Conservation (phyloP, 2,797 vertebrate genomes). For the Falco naumanni region DNA sequence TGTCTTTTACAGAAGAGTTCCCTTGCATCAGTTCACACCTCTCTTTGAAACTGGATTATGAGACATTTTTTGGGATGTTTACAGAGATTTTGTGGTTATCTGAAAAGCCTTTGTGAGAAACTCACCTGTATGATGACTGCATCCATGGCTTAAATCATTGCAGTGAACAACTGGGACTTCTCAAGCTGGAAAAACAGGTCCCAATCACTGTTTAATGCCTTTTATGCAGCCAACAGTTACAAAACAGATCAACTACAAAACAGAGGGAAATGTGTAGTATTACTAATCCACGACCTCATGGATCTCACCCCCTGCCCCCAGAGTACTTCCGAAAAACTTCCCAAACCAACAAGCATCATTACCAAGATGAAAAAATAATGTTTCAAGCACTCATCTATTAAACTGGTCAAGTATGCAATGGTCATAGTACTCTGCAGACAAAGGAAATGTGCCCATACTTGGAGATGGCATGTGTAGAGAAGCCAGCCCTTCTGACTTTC, state of each 20-base stretch:
- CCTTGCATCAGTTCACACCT: neutral
- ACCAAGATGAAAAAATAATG: neutral
- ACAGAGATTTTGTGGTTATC: neutral
- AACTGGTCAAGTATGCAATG: neutral
- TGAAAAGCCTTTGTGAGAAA: neutral
- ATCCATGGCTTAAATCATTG: neutral
- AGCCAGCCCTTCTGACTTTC: neutral
- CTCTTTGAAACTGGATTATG: neutral
- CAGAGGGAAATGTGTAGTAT: neutral
- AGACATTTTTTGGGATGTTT: neutral
- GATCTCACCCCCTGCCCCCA: neutral
- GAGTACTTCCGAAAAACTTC: neutral
- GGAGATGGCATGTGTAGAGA: neutral
- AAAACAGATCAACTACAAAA: neutral
- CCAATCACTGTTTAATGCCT: neutral
- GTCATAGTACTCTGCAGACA: neutral
- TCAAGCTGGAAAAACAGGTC: neutral
- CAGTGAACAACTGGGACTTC: neutral
- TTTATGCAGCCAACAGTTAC: neutral
- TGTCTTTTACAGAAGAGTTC: neutral
- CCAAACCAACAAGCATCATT: neutral
- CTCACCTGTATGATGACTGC: neutral
- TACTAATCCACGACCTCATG: neutral
- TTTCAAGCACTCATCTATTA: neutral
- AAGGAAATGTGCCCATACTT: fast-evolving